Base-by-base conservation (phyloP, 2,113 vertebrate species). In the Tenebrosternarchus preto region DNA sequence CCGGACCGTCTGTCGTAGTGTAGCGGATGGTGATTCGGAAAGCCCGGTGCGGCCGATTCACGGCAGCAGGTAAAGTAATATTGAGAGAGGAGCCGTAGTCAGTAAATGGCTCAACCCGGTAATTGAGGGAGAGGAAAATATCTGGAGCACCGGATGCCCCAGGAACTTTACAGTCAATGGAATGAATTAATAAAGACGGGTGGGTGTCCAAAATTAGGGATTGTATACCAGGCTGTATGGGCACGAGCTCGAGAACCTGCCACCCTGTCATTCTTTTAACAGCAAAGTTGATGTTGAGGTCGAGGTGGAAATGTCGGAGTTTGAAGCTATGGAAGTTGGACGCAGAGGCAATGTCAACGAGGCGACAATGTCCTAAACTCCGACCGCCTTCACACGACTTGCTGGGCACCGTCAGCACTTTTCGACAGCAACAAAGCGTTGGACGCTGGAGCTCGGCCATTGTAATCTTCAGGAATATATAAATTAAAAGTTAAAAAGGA, bases 51-150 rank as follows among this genome's bases (percentile, higher is more conserved):
- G 90, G 91, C 67, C 87, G 91, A 50, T 93, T 86, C 0, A 80
- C 80, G 0, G 89, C 86, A 0, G 92, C 78, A 0, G 96, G 96
- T 85, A 97, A 91, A 33, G 91, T 92, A 89, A 98, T 91, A 73
- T 90, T 94, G 68, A 97, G 95, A 0, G 95, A 92, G 0, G 96
- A 95, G 57, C 96, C 97, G 8, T 96, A 98, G 84, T 97, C 96
- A 0, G 95, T 94, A 89, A 98, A 97, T 0, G 95, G 95, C 77
- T 96, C 96, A 16, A 97, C 86, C 20, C 95, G 90, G 85, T 92
- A 92, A 0, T 90, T 92, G 7, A 96, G 95, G 63, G 91, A 90
- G 22, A 86, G 29, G 4, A 89, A 82, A 27, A 86, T 82, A 27
- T 87, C 87, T 20, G 80, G 83, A 0, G 81, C 70, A 46, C 87